Conservation (phyloP, 2,797 vertebrate species). For the Cottoperca gobio region DNA sequence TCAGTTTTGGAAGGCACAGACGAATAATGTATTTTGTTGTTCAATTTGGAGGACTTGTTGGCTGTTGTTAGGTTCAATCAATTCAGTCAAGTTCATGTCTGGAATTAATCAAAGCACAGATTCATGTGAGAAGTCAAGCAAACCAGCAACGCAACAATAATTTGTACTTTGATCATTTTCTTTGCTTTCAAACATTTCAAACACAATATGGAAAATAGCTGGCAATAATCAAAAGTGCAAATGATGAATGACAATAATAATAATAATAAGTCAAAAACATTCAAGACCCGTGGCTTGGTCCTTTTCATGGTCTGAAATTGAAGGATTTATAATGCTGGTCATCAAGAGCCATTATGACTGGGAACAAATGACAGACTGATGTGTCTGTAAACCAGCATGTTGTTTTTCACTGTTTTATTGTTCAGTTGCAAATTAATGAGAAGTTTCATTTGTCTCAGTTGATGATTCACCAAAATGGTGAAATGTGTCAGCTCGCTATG, state of each 20-base stretch:
- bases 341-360: not conserved
- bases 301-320: not conserved
- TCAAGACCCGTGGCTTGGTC: not conserved
- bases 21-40: not conserved
- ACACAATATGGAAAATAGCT: not conserved
- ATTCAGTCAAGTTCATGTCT: not conserved
- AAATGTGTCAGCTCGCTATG: constrained; percentile 57
- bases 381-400: constrained; percentile 19
- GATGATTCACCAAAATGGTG: constrained; percentile 57
- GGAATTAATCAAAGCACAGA: not conserved
- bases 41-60: not conserved
- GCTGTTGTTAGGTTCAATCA: not conserved
- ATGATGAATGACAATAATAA: not conserved
- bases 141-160: not conserved
- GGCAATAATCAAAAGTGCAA: not conserved
- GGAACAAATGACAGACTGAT: constrained; percentile 15
- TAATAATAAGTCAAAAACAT: not conserved
- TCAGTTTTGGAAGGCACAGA: not conserved
- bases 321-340: not conserved
- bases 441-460: constrained; percentile 43
- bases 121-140: not conserved
- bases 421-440: constrained; percentile 50
- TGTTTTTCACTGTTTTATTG: constrained; percentile 29
- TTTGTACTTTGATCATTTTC: not conserved
- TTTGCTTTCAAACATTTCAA: not conserved